Conservation (phyloP, 2,888 invertebrate species). For the Agrotis puta region DNA sequence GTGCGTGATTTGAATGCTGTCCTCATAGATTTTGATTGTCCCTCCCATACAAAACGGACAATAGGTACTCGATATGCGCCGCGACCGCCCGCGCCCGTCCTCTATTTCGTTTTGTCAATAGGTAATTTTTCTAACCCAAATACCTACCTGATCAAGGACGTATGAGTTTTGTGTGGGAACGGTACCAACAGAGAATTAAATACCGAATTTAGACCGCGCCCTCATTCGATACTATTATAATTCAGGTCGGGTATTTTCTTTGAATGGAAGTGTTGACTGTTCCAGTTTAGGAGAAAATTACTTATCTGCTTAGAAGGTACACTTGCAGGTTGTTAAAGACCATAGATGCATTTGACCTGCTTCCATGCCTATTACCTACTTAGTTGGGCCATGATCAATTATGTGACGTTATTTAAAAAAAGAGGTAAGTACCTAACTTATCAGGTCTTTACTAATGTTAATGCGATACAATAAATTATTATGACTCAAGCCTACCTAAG, state of each 20-base stretch:
- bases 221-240: slow-evolving; percentile 60
- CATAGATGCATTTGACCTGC: neutral
- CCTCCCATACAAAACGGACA: slow-evolving; percentile 82
- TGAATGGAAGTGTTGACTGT: slow-evolving; percentile 35
- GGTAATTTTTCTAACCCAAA: slow-evolving; percentile 87
- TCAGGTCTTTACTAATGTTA: no score
- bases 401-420: no score
- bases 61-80: slow-evolving; percentile 84
- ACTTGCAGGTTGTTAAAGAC: neutral
- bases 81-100: slow-evolving; percentile 71
- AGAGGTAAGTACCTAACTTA: no score
- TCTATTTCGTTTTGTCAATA: slow-evolving; percentile 79
- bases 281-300: slow-evolving; percentile 49
- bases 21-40: slow-evolving; percentile 80
- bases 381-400: neutral
- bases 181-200: slow-evolving; percentile 60
- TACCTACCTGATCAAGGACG: slow-evolving; percentile 85
- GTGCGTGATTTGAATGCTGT: slow-evolving; percentile 85
- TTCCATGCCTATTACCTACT: neutral
- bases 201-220: slow-evolving; percentile 62
- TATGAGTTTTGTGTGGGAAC: slow-evolving; percentile 75
- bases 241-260: slow-evolving; percentile 53
- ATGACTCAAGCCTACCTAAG: no score
- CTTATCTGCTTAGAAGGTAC: slow-evolving; percentile 19
- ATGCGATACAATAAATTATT: no score